Evolutionary conservation across 2,888 invertebrate species (phyloP).

Genomic region (Pantelozetes paolii): DNA sequence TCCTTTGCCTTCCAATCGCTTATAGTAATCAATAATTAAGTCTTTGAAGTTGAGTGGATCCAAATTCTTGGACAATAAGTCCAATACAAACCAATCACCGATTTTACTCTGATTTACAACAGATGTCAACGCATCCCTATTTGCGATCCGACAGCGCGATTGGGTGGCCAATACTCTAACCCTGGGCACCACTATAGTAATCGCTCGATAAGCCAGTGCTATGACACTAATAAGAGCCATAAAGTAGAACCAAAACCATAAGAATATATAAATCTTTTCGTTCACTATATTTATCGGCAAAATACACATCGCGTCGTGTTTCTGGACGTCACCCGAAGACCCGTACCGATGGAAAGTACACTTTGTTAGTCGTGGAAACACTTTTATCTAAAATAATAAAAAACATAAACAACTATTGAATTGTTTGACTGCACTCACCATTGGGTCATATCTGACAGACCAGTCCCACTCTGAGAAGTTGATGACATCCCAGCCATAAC

Average conservation of each 20-base stretch:
- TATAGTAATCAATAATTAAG: constrained; percentile 65
- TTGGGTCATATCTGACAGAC: constrained; percentile 47
- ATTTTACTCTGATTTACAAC: constrained; percentile 44
- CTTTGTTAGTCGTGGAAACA: constrained; percentile 49
- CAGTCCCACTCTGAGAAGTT: constrained; percentile 48
- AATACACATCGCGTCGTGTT: constrained; percentile 48
- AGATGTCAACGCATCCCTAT: constrained; percentile 37
- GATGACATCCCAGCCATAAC: constrained; percentile 48
- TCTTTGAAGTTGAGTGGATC: constrained; percentile 78
- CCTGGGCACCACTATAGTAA: constrained; percentile 32
- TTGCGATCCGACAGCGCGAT: constrained; percentile 43
- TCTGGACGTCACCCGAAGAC: constrained; percentile 48
- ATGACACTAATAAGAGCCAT: constrained; percentile 56
- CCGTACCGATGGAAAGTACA: constrained; percentile 48
- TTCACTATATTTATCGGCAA: constrained; percentile 49
- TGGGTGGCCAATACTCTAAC: too few relatives aligned
- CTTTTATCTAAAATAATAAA: too few relatives aligned
- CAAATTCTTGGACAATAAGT: constrained; percentile 62
- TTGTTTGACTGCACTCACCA: constrained; percentile 46
- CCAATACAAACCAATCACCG: constrained; percentile 48
- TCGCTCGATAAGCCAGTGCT: constrained; percentile 42
- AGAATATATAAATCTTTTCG: constrained; percentile 77
- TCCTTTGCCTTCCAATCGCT: constrained; percentile 54
- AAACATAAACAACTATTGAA: too few relatives aligned
- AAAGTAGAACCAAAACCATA: constrained; percentile 90